Base-by-base conservation (phyloP, 2,113 vertebrate genomes). In the Brachypteracias leptosomus region DNA sequence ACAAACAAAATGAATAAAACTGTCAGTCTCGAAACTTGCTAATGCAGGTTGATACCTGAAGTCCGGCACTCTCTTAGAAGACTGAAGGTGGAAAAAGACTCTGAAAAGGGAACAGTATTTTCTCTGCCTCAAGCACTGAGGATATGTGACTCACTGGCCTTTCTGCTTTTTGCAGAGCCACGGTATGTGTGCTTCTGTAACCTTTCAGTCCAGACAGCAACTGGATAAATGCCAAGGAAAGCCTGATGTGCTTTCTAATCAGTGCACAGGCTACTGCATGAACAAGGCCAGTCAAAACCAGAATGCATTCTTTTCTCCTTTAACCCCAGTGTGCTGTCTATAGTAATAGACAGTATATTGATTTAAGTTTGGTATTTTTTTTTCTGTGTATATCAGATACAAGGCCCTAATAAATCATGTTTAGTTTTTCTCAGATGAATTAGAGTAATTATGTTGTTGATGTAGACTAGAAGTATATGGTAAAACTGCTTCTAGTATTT, bases 211-310 rank as follows among this genome's bases (percentile, higher is more conserved):
- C 70, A 95, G 91, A 91, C 71, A 96, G 86, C 79, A 89, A 85
- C 79, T 91, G 84, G 42, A 83, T 84, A 95, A 95, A 95, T 90
- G 81, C 86, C 82, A 88, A 93, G 17, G 57, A 92, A 94, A 58
- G 74, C 93, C 93, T 96, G 91, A 93, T 89, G 65, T 93, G 76
- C 31, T 96, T 96, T 97, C 94, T 93, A 93, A 90, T 96, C 54
- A 92, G 89, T 7, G 5, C 71, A 75, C 38, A 89, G 63, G 13
- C 38, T 90, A 46, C 72, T 84, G 72, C 58, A 68, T 54, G 82
- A 95, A 77, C 66, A 87, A 78, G 74, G 44, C 65, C 28, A 88
- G 71, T 63, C 82, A 89, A 95, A 96, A 95, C 33, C 52, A 84
- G 52, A 89, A 84, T 36, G 8, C 9, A 35, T 31, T 88, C 86